Evolutionary conservation across 2,113 vertebrate species (phyloP), one percentile per base, ranked within the genome.

Genomic region (Neolamprologus tretocephalus): DNA sequence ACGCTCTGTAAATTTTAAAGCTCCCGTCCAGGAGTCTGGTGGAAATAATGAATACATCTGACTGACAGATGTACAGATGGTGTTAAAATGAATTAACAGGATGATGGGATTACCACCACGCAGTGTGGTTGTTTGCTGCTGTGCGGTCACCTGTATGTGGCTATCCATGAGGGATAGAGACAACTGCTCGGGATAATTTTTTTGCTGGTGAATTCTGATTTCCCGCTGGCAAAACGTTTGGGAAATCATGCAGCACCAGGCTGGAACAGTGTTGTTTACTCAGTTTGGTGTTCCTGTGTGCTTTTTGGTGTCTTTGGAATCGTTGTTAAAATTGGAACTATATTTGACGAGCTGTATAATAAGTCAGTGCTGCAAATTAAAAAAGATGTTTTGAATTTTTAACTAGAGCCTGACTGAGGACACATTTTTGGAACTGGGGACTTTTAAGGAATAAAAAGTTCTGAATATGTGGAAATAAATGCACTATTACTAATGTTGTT

Each of bases 21-120:
- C 45, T 81, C 90, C 95, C 2, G 87, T 95, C 82, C 93, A 96
- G 89, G 93, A 96, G 80, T 87, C 88, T 33, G 17, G 23, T 83
- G 71, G 7, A 37, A 35, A 42, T 23, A 6, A 42, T n/a, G 23
- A 4, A 8, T 54, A 8, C 16, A 49, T 14, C 54, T 9, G 31
- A 58, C 8, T 7, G 10, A 61, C 6, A 53, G 21, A 57, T 2
- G 16, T 21, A 31, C 49, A 31, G 31, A 55, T 5, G 8, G 37
- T 75, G 4, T 26, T 63, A 3, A 45, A 53, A 3, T 51, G 12
- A 19, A 80, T 37, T 10, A 14, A 5, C 8, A 55, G n/a, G 26
- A 47, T 73, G 49, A 35, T 17, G 1, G 54, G n/a, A 45, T 6
- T 17, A 31, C 21, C 51, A 17, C 16, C 53, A 12, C 5, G 4